phyloP scores from a whole-genome alignment of 2,113 vertebrate species.

The Pipa parva region DNA sequence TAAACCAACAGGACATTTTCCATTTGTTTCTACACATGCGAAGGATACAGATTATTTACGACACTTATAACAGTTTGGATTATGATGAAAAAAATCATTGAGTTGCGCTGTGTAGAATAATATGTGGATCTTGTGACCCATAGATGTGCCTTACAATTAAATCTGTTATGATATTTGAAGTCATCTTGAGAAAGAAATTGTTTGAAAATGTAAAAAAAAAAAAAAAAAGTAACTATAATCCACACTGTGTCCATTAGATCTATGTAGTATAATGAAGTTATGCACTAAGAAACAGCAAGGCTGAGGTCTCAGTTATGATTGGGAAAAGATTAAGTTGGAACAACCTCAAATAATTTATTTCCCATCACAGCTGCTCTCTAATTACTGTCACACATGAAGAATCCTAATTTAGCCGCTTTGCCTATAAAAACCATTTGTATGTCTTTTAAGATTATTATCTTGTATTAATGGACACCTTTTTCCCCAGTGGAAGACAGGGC shows the following conservation, averaged over 20 bases:
- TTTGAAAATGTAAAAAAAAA: slow-evolving; percentile 5
- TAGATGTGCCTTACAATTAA: too few species aligned
- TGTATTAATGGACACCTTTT: slow-evolving; percentile 6
- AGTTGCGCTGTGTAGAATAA: too few species aligned
- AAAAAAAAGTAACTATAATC: too few species aligned
- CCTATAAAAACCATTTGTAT: slow-evolving; percentile 4
- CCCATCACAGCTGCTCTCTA: slow-evolving; percentile 20
- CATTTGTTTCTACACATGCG: too few species aligned
- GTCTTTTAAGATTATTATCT: slow-evolving; percentile 19
- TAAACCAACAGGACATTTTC: too few species aligned
- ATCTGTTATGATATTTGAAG: too few species aligned
- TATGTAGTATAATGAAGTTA: slow-evolving; percentile 21
- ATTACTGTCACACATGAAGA: slow-evolving; percentile 25
- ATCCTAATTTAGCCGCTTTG: slow-evolving; percentile 20
- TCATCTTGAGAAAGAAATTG: too few species aligned
- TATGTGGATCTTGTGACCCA: too few species aligned
- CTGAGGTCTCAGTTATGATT: slow-evolving; percentile 9
- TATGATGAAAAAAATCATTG: too few species aligned
- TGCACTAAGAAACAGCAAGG: background rate
- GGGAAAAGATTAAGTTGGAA: slow-evolving; percentile 2
- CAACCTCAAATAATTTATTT: slow-evolving; percentile 25
- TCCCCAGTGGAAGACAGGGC: background rate
- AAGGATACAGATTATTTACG: too few species aligned
- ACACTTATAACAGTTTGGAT: too few species aligned
- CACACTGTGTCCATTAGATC: background rate